Evolutionary conservation across 2,888 invertebrate genomes (phyloP).

Genomic region (Spatulosminthurus flaviceps): DNA sequence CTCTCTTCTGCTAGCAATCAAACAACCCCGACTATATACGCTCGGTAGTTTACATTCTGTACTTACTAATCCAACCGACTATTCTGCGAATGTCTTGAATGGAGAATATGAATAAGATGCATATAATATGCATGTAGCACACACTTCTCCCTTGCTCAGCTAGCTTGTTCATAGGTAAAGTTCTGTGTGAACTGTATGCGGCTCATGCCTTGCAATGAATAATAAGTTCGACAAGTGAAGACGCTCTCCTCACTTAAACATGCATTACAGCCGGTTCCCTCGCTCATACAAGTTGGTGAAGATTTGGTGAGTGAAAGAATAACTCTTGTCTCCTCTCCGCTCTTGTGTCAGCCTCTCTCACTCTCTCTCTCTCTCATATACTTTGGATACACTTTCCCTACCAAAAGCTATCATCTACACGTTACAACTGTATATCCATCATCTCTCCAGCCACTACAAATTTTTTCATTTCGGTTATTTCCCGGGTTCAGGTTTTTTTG

Average conservation of each 20-base stretch:
- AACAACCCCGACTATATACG: neutral
- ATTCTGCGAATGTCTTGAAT: neutral
- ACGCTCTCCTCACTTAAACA: slow-evolving; percentile 24
- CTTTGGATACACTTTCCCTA: too few relatives aligned
- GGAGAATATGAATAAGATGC: neutral
- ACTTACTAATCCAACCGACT: slow-evolving; percentile 11
- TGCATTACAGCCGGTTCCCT: slow-evolving; percentile 22
- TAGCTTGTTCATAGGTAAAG: neutral
- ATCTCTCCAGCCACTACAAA: too few relatives aligned
- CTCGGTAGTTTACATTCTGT: slow-evolving; percentile 3
- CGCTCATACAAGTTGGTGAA: neutral
- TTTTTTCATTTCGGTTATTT: slow-evolving; percentile 11
- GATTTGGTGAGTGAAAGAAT: slow-evolving; percentile 21
- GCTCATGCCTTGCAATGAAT: slow-evolving; percentile 37
- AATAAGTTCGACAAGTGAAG: slow-evolving; percentile 39
- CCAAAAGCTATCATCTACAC: neutral
- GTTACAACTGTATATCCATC: neutral
- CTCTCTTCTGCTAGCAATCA: slow-evolving; percentile 16
- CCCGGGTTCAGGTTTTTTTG: neutral
- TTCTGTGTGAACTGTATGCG: slow-evolving; percentile 10
- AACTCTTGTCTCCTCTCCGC: slow-evolving; percentile 13
- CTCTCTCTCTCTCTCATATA: too few relatives aligned
- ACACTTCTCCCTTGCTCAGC: too few relatives aligned
- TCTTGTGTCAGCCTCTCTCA: neutral
- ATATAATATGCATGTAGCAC: neutral